Evolutionary conservation across 2,113 vertebrate genomes (phyloP).

Genomic region (Labrus mixtus): DNA sequence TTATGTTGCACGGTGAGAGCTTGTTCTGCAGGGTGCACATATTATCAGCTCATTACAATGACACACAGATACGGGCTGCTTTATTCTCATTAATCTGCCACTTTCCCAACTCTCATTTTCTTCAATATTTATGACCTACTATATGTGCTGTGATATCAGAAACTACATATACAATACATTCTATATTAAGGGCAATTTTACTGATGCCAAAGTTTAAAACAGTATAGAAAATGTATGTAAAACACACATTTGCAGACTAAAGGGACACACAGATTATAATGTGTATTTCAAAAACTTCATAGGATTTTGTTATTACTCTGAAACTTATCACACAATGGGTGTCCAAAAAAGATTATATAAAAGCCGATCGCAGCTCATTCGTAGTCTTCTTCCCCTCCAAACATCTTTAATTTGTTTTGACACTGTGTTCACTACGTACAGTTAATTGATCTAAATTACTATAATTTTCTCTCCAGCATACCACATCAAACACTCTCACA

Average conservation of each 20-base stretch:
- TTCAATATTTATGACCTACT: constrained; percentile 50
- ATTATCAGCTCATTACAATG: constrained; percentile 66
- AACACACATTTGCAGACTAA: background rate
- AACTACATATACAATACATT: constrained; percentile 3
- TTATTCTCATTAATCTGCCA: constrained; percentile 65
- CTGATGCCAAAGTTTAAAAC: background rate
- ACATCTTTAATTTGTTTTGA: constrained; percentile 11
- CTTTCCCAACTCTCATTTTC: constrained; percentile 43
- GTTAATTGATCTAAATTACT: constrained; percentile 19
- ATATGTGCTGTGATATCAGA: constrained; percentile 13
- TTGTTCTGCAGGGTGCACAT: constrained; percentile 54
- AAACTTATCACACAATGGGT: background rate
- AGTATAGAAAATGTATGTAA: background rate
- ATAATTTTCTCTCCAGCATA: constrained; percentile 5
- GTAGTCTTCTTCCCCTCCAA: background rate
- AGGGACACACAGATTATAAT: background rate
- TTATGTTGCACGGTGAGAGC: constrained; percentile 48
- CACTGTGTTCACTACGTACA: background rate
- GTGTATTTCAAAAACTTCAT: background rate
- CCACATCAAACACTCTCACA: background rate
- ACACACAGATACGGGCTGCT: constrained; percentile 16
- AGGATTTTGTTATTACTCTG: background rate
- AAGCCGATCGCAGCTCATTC: constrained; percentile 13
- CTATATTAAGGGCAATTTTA: background rate
- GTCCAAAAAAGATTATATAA: constrained; percentile 27